Evolutionary conservation across 2,888 invertebrate species (phyloP).

Genomic region (Epinotia bilunana): DNA sequence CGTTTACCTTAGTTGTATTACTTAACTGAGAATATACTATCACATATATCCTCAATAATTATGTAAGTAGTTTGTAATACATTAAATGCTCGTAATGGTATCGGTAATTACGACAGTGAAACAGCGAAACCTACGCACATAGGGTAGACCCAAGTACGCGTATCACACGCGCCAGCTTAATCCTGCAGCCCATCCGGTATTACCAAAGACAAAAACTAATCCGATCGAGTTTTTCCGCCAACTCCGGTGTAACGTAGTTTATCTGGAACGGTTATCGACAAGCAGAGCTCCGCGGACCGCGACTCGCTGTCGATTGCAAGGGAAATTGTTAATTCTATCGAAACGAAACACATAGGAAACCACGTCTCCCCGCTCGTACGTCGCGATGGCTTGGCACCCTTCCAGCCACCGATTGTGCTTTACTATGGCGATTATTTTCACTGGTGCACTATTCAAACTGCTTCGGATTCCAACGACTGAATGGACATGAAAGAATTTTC

Average conservation of each 20-base stretch:
- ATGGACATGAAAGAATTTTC: slow-evolving; percentile 73
- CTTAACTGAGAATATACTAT: neutral
- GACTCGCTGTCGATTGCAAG: slow-evolving; percentile 48
- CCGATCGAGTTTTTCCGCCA: slow-evolving; percentile 29
- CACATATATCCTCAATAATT: neutral
- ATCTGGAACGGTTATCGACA: slow-evolving; percentile 39
- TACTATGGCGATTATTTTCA: slow-evolving; percentile 75
- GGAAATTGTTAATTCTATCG: slow-evolving; percentile 78
- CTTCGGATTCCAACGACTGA: slow-evolving; percentile 59
- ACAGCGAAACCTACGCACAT: neutral
- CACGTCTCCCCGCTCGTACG: slow-evolving; percentile 58
- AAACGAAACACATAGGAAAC: slow-evolving; percentile 74
- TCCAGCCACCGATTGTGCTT: slow-evolving; percentile 78
- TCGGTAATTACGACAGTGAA: neutral
- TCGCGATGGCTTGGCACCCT: slow-evolving; percentile 67
- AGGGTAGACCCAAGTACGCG: neutral
- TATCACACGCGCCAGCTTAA: slow-evolving; percentile 6
- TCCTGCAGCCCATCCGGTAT: slow-evolving; percentile 21
- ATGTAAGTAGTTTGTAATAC: neutral
- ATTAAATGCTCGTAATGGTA: neutral
- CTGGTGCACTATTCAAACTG: slow-evolving; percentile 71
- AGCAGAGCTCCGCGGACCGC: slow-evolving; percentile 30
- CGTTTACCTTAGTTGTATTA: too few relatives aligned
- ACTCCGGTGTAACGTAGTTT: slow-evolving; percentile 29
- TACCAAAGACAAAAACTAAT: slow-evolving; percentile 32